phyloP scores from a whole-genome alignment of 2,888 invertebrate genomes.

The Drosophila mimetica region DNA sequence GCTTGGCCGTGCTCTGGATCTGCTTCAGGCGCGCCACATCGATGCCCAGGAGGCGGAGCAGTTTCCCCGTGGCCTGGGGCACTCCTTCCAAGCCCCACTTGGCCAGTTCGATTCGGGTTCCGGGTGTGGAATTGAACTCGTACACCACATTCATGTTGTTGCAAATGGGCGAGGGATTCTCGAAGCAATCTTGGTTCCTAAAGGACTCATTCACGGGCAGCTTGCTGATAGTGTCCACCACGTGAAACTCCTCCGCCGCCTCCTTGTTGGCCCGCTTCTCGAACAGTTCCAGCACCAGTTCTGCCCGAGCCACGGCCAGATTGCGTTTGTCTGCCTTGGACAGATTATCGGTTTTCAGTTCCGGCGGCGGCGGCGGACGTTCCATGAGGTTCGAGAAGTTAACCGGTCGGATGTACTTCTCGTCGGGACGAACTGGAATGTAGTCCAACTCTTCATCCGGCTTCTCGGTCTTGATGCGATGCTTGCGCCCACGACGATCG shows the following conservation, averaged over 20 bases:
- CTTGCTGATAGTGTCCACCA: constrained; percentile 56
- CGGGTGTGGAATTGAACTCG: constrained; percentile 57
- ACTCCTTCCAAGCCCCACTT: constrained; percentile 57
- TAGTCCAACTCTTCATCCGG: constrained; percentile 1
- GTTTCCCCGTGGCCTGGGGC: constrained; percentile 38
- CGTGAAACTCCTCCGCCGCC: constrained; percentile 34
- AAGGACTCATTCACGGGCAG: constrained; percentile 34
- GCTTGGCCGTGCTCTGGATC: constrained; percentile 37
- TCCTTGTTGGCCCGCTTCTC: constrained; percentile 5
- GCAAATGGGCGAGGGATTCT: constrained; percentile 62
- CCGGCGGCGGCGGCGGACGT: background rate
- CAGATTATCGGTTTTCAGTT: background rate
- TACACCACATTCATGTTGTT: constrained; percentile 63
- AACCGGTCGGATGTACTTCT: constrained; percentile 12
- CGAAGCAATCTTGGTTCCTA: constrained; percentile 29
- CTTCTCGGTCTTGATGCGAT: constrained; percentile 9
- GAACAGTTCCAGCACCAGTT: constrained; percentile 27
- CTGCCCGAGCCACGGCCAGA: constrained; percentile 43
- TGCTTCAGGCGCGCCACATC: constrained; percentile 42
- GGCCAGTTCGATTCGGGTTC: constrained; percentile 34
- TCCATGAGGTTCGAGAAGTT: background rate
- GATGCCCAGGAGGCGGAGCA: constrained; percentile 58
- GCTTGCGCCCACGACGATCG: background rate
- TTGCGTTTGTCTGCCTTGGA: constrained; percentile 44
- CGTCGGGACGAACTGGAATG: constrained; percentile 26